Evolutionary conservation across 2,113 vertebrate species (phyloP).

Genomic region (Colinus virginianus): DNA sequence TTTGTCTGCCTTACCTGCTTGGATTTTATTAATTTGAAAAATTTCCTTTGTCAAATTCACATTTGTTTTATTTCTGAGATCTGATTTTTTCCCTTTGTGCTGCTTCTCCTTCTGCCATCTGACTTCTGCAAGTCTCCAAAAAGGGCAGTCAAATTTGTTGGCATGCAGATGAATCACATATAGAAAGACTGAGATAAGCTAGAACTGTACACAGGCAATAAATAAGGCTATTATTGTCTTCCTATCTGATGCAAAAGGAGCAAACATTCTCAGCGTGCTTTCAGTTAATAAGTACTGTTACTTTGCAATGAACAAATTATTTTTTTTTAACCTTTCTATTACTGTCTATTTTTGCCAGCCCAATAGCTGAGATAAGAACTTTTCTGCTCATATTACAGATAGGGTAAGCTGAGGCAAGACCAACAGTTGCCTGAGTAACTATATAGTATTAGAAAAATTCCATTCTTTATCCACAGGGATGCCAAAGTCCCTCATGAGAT

Average conservation of each 20-base stretch:
- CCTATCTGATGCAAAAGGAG: neutral
- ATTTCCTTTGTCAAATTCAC: neutral
- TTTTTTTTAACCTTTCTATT: neutral
- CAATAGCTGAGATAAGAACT: neutral
- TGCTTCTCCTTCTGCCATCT: neutral
- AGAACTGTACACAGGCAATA: neutral
- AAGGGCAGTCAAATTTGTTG: neutral
- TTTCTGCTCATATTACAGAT: neutral
- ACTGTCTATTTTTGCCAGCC: neutral
- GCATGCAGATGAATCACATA: neutral
- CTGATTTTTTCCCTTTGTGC: neutral
- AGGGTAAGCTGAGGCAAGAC: neutral
- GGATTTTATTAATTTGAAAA: neutral
- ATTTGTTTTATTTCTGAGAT: neutral
- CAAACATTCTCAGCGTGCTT: neutral
- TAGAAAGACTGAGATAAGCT: neutral
- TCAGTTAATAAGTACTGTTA: neutral
- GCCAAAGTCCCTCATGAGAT: neutral
- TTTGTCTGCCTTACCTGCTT: neutral
- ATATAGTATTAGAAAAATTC: neutral
- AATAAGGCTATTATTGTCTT: neutral
- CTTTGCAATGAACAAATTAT: neutral
- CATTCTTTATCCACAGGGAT: rapidly evolving
- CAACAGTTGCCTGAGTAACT: neutral
- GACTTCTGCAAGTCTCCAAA: neutral